These are phyloP conservation scores for Dermochelys coriacea DNA, from an alignment of 2,797 vertebrate species.

Conservation along the genomic window DNA sequence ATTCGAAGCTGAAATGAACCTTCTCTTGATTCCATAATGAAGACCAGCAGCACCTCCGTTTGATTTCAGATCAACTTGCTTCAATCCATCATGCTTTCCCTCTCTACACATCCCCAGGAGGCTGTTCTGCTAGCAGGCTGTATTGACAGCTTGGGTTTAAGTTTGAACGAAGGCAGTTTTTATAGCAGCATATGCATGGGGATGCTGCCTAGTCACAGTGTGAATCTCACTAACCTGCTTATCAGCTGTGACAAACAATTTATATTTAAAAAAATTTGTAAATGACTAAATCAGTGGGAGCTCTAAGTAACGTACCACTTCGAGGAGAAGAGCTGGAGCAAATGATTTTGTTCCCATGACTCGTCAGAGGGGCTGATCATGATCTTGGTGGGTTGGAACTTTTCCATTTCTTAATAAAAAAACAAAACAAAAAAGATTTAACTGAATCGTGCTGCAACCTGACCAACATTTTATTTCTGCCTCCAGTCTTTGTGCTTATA, in stretches of 20 bases:
- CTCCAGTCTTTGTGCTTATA: neutral
- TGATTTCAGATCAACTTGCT: slow-evolving; percentile 9
- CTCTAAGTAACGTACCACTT: neutral
- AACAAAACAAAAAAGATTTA: neutral
- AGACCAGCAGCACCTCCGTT: neutral
- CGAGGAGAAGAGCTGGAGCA: neutral
- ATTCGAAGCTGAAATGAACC: neutral
- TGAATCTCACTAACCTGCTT: slow-evolving; percentile 37
- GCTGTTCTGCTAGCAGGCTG: neutral
- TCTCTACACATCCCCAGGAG: neutral
- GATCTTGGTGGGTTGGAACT: slow-evolving; percentile 27
- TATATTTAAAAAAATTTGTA: neutral
- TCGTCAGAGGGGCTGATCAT: neutral
- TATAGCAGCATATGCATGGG: neutral
- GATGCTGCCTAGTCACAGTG: slow-evolving; percentile 34
- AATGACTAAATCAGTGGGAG: slow-evolving; percentile 22
- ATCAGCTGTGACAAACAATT: slow-evolving; percentile 51
- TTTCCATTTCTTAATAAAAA: neutral
- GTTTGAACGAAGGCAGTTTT: slow-evolving; percentile 48
- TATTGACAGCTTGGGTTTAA: slow-evolving; percentile 43
- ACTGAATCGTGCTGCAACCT: neutral
- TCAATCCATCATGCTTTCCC: neutral
- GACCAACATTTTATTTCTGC: neutral
- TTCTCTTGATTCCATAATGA: neutral
- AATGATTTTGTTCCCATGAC: neutral